A percentile compares a stretch with the other conserved stretches of the same genome.
These are phyloP conservation scores for Teinopalpus imperialis DNA, from an alignment of 2,888 invertebrate genomes.

Conservation along the genomic window DNA sequence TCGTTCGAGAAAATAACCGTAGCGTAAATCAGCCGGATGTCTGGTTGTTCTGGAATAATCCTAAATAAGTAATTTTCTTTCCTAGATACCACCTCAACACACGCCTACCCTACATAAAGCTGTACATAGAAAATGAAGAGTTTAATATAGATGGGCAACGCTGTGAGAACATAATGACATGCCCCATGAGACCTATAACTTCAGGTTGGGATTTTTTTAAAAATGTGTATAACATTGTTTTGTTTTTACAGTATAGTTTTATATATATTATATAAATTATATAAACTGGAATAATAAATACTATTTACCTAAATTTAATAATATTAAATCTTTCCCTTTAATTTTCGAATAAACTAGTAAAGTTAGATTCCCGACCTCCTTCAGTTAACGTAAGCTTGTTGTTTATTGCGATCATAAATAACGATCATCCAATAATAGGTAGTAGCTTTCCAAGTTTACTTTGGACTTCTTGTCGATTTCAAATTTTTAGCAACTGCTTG, in stretches of 20 bases:
- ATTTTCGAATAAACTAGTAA: no score
- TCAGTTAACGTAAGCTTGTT: constrained; percentile 34
- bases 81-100: constrained; percentile 92
- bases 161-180: constrained; percentile 97
- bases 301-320: no score
- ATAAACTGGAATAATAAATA: no score
- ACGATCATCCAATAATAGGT: constrained; percentile 40
- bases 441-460: constrained; percentile 32
- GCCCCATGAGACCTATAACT: constrained; percentile 95
- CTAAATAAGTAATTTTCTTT: constrained; percentile 28
- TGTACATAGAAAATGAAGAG: constrained; percentile 95
- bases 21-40: constrained; percentile 22
- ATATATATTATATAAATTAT: no score
- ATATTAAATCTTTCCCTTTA: no score
- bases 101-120: constrained; percentile 92
- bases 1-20: constrained; percentile 15
- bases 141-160: constrained; percentile 96
- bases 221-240: background rate
- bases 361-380: no score
- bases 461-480: constrained; percentile 33
- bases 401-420: constrained; percentile 41
- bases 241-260: no score
- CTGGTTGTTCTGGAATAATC: constrained; percentile 8
- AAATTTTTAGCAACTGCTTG: constrained; percentile 36
- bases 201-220: constrained; percentile 79